A percentile compares a stretch with the other conserved stretches of the same genome.
Evolutionary conservation across 2,797 vertebrate genomes (phyloP).

Genomic region (Scolopax rusticola): DNA sequence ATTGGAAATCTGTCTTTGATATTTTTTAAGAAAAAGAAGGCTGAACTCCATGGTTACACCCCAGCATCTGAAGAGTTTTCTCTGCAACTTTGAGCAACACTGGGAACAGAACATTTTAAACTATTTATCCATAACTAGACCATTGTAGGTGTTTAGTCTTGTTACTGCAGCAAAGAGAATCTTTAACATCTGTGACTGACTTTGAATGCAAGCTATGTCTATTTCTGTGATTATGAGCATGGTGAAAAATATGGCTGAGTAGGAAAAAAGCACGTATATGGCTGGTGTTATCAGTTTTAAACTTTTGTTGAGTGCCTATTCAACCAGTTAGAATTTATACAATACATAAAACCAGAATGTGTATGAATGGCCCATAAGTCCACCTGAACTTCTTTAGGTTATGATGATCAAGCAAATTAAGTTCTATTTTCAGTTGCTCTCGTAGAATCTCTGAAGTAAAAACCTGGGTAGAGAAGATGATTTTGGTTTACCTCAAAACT

Average conservation of each 20-base stretch:
- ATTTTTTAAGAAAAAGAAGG: not conserved
- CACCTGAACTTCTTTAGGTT: not conserved
- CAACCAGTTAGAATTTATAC: not conserved
- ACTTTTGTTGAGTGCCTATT: not conserved
- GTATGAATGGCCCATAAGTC: not conserved
- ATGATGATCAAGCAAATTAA: not conserved
- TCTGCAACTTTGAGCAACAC: not conserved
- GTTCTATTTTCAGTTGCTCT: not conserved
- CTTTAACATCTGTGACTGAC: not conserved
- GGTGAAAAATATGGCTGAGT: not conserved
- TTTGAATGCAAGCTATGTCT: not conserved
- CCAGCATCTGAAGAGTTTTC: not conserved
- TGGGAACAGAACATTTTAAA: not conserved
- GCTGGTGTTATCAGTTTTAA: not conserved
- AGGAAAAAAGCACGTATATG: not conserved
- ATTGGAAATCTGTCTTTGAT: not conserved
- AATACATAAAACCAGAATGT: not conserved
- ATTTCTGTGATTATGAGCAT: not conserved
- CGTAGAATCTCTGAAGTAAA: not conserved
- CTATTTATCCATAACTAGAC: not conserved
- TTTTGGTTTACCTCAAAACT: not conserved
- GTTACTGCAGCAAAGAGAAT: not conserved
- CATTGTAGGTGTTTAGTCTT: not conserved
- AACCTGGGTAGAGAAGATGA: not conserved
- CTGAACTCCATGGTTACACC: slow-evolving; percentile 12